These are phyloP conservation scores for Thera obeliscata DNA, from an alignment of 2,888 invertebrate genomes.

Conservation along the genomic window DNA sequence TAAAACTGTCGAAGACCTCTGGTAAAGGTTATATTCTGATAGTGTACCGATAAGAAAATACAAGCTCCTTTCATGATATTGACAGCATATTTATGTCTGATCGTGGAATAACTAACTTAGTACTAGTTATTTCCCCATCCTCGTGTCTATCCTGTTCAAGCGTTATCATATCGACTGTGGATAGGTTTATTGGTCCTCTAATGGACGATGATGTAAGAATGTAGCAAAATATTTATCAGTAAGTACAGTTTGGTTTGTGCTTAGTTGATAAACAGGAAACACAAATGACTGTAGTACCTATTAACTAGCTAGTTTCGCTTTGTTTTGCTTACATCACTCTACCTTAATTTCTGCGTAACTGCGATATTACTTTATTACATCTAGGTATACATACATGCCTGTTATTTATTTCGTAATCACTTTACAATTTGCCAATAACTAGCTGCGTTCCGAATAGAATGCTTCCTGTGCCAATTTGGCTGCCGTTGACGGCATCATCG, in stretches of 20 bases:
- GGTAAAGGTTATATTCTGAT: constrained; percentile 24
- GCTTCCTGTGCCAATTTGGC: constrained; percentile 34
- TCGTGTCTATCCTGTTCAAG: constrained; percentile 47
- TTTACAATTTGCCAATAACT: constrained; percentile 28
- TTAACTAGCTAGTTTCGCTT: constrained; percentile 15
- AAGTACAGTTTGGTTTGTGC: constrained; percentile 10
- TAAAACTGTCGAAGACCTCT: constrained; percentile 60
- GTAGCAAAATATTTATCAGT: constrained; percentile 16
- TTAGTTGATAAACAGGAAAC: constrained; percentile 18
- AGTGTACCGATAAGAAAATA: constrained; percentile 13
- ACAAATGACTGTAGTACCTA: constrained; percentile 14
- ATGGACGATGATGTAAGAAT: constrained; percentile 22
- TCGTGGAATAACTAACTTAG: constrained; percentile 31
- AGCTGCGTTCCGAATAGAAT: constrained; percentile 26
- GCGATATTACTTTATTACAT: constrained; percentile 5
- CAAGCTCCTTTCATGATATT: constrained; percentile 24
- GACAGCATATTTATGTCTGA: constrained; percentile 51
- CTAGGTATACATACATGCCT: constrained; percentile 3
- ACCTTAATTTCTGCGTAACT: constrained; percentile 13
- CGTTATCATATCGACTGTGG: constrained; percentile 45
- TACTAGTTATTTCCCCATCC: constrained; percentile 46
- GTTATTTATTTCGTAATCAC: constrained; percentile 27
- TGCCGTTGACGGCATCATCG: constrained; percentile 34
- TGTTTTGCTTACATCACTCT: constrained; percentile 19
- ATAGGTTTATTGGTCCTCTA: constrained; percentile 9